Evolutionary conservation across 2,888 invertebrate genomes (phyloP).

Genomic region (Acrobasis repandana): DNA sequence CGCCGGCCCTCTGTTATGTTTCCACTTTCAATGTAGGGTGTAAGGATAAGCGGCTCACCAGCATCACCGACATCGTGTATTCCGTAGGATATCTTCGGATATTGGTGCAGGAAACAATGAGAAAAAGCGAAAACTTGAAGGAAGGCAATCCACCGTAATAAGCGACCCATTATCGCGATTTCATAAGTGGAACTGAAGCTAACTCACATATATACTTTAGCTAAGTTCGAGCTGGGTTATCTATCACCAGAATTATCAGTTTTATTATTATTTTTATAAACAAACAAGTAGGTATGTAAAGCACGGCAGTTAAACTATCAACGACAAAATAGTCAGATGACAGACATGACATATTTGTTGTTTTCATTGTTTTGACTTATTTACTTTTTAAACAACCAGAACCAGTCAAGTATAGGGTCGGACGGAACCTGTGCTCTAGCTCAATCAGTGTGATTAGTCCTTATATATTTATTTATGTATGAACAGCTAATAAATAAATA

Average conservation of each 20-base stretch:
- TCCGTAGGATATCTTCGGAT: slow-evolving; percentile 60
- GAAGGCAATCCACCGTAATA: slow-evolving; percentile 41
- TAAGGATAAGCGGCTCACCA: slow-evolving; percentile 87
- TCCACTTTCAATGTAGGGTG: slow-evolving; percentile 88
- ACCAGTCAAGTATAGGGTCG: too few relatives aligned
- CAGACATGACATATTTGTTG: too few relatives aligned
- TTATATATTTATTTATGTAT: too few relatives aligned
- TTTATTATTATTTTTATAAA: neutral
- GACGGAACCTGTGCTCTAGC: too few relatives aligned
- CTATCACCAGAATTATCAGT: neutral
- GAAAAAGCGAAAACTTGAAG: slow-evolving; percentile 45
- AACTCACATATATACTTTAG: neutral
- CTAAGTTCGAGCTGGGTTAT: neutral
- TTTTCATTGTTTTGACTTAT: neutral
- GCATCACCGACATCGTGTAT: slow-evolving; percentile 60
- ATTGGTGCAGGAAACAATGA: slow-evolving; percentile 58
- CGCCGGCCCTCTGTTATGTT: slow-evolving; percentile 85
- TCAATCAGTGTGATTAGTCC: too few relatives aligned
- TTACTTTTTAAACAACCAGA: too few relatives aligned
- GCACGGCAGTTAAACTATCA: neutral
- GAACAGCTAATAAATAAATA: too few relatives aligned
- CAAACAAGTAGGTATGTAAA: neutral
- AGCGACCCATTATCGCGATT: slow-evolving; percentile 46
- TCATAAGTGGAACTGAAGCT: slow-evolving; percentile 10
- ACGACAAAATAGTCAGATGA: neutral